Conservation (phyloP, 2,888 invertebrate genomes). For the Cyclophora punctaria region DNA sequence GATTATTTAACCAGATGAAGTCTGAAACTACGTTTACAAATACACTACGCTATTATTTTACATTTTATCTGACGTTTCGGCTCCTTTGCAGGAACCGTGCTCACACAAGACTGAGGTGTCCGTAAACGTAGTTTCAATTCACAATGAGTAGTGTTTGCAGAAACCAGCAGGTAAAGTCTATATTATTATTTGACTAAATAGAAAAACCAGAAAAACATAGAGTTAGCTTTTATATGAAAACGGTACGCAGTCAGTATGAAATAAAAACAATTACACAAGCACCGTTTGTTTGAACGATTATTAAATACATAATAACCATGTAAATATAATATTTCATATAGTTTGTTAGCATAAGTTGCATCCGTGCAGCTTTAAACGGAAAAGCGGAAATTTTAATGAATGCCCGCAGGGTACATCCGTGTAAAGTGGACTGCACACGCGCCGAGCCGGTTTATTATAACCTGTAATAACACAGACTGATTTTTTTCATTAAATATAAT, state of each 20-base stretch:
- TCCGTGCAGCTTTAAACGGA: conserved; percentile 24
- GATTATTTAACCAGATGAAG: too few relatives aligned
- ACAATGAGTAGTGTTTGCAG: not conserved
- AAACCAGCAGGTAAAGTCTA: not conserved
- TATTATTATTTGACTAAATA: not conserved
- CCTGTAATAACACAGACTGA: too few relatives aligned
- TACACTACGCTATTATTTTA: too few relatives aligned
- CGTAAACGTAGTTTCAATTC: not conserved
- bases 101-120: too few relatives aligned
- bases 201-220: too few relatives aligned
- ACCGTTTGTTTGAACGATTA: not conserved
- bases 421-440: not conserved
- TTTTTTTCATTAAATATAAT: too few relatives aligned
- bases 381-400: conserved; percentile 39
- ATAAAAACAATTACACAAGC: not conserved
- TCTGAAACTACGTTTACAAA: too few relatives aligned
- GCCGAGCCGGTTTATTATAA: too few relatives aligned
- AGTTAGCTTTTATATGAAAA: not conserved
- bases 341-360: not conserved
- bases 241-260: not conserved
- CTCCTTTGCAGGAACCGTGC: too few relatives aligned
- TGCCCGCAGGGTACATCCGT: conserved; percentile 18
- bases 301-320: not conserved
- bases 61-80: too few relatives aligned
- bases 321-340: not conserved